A percentile compares a stretch with the other conserved stretches of the same genome.
Conservation (phyloP, 2,113 vertebrate species). For the Tyto alba region DNA sequence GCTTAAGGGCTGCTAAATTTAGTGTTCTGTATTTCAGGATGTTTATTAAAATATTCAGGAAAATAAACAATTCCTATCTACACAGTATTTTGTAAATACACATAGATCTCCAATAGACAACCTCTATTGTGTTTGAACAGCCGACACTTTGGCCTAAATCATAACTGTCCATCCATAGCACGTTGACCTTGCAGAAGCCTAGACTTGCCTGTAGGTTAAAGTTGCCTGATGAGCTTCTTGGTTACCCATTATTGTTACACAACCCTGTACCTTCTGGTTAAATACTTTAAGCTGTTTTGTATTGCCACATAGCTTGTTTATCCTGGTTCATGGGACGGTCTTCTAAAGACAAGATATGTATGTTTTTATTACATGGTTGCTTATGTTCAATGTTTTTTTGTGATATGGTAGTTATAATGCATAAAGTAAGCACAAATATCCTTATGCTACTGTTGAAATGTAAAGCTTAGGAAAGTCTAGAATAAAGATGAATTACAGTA, state of each 20-base stretch:
- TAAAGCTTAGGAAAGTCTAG: not conserved
- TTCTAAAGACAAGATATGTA: not conserved
- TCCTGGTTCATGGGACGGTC: not conserved
- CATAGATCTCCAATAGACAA: not conserved
- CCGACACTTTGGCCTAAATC: fast-evolving
- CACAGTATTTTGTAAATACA: not conserved
- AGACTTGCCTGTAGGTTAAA: not conserved
- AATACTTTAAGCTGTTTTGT: not conserved
- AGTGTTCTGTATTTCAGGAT: not conserved
- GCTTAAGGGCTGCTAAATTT: not conserved
- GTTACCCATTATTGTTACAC: not conserved
- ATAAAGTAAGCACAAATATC: not conserved
- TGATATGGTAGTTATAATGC: not conserved
- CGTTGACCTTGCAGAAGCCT: not conserved
- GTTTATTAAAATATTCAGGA: not conserved
- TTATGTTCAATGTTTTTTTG: not conserved
- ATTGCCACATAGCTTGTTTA: not conserved
- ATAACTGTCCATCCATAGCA: not conserved
- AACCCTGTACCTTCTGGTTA: not conserved
- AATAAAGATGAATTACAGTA: not conserved
- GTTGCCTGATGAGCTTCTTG: not conserved
- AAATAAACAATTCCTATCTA: not conserved
- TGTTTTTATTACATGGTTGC: too few species aligned
- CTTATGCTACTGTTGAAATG: not conserved
- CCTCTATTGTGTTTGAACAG: not conserved